These are phyloP conservation scores for Rotaria sp. DNA, from an alignment of 2,888 invertebrate species.

Conservation along the genomic window DNA sequence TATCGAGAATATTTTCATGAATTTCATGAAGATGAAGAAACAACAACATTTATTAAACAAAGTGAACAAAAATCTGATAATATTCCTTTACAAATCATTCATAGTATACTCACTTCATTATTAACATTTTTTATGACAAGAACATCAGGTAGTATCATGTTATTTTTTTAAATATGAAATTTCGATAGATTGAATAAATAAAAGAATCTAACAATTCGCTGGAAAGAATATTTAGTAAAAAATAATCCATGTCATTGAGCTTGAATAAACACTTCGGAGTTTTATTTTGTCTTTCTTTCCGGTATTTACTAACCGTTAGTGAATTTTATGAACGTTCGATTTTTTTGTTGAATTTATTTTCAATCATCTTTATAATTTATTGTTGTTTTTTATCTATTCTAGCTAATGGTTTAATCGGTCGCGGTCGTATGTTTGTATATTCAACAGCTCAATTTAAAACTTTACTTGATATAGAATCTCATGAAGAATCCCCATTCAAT, in stretches of 20 bases:
- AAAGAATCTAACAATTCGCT: too few relatives aligned
- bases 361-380: too few relatives aligned
- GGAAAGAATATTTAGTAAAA: too few relatives aligned
- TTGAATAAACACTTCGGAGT: neutral
- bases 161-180: neutral
- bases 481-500: slow-evolving; percentile 16
- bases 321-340: too few relatives aligned
- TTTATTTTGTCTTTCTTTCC: too few relatives aligned
- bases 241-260: neutral
- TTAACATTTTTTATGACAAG: slow-evolving; percentile 82
- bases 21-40: slow-evolving; percentile 64
- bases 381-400: neutral
- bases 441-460: slow-evolving; percentile 69
- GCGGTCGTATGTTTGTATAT: slow-evolving; percentile 94
- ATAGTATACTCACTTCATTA: slow-evolving; percentile 74
- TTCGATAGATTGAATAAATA: too few relatives aligned
- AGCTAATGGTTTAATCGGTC: slow-evolving; percentile 66
- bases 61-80: slow-evolving; percentile 75
- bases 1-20: slow-evolving; percentile 26
- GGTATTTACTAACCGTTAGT: too few relatives aligned
- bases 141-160: slow-evolving; percentile 79
- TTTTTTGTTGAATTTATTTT: too few relatives aligned
- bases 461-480: slow-evolving; percentile 7
- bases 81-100: slow-evolving; percentile 80
- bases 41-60: slow-evolving; percentile 66